A percentile compares a stretch with the other conserved stretches of the same genome.
phyloP scores from a whole-genome alignment of 2,888 invertebrate genomes.

The Phymatocera aterrima region DNA sequence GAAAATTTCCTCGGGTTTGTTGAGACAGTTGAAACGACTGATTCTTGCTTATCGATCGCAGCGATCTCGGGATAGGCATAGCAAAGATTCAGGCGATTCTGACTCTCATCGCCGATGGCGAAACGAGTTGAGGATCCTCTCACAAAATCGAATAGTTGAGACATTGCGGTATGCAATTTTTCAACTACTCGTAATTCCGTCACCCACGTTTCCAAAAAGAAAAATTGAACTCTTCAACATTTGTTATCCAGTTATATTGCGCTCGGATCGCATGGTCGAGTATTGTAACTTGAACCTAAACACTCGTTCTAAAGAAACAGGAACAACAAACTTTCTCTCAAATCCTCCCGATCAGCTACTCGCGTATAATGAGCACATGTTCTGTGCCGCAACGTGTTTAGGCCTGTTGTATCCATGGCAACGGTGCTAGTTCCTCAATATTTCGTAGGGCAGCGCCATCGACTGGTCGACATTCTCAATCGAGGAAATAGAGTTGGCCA shows the following conservation, averaged over 20 bases:
- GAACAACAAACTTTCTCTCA: neutral
- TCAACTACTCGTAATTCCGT: neutral
- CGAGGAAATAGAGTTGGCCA: too few species aligned
- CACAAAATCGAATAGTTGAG: conserved; percentile 56
- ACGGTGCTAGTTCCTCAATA: neutral
- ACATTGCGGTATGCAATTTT: neutral
- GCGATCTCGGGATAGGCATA: conserved; percentile 56
- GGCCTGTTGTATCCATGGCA: conserved; percentile 13
- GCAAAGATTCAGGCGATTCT: conserved; percentile 55
- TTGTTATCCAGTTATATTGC: too few species aligned
- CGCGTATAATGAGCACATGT: neutral
- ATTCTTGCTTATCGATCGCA: conserved; percentile 43
- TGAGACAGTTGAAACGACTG: conserved; percentile 50
- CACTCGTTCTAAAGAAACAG: neutral
- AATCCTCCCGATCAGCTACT: neutral
- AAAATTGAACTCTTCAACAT: too few species aligned
- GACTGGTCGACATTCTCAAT: neutral
- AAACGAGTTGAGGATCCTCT: conserved; percentile 50
- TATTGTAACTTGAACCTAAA: too few species aligned
- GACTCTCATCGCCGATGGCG: conserved; percentile 46
- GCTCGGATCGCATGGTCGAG: too few species aligned
- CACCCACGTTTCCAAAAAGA: neutral
- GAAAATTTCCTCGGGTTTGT: conserved; percentile 4
- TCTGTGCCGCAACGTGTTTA: neutral
- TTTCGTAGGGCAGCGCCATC: neutral